Percentiles rank a stretch among this genome's conserved stretches.
Conservation (phyloP, 2,797 vertebrate genomes). For the Pyrocephalus nanus region DNA sequence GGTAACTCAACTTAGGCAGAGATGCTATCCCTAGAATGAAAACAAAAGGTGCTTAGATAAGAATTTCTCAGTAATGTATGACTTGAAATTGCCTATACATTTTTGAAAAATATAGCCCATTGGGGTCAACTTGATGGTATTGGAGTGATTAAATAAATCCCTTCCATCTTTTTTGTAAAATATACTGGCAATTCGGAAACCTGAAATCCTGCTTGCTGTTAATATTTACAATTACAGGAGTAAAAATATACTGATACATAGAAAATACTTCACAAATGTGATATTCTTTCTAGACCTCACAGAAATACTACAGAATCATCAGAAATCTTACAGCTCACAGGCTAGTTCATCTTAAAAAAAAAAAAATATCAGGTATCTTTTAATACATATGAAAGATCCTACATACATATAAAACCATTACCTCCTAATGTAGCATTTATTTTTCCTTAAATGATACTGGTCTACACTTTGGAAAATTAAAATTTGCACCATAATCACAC, state of each 20-base stretch:
- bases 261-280: not conserved
- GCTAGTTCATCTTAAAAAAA: not conserved
- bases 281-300: not conserved
- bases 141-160: not conserved
- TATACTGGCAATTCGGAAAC: not conserved
- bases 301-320: not conserved
- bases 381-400: not conserved
- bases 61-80: not conserved
- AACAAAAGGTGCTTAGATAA: not conserved
- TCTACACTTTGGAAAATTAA: not conserved
- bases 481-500: not conserved
- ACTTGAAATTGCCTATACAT: not conserved
- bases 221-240: not conserved
- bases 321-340: not conserved
- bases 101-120: not conserved
- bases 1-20: not conserved
- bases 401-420: not conserved
- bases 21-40: not conserved
- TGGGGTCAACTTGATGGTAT: not conserved
- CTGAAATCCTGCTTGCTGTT: not conserved
- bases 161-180: not conserved
- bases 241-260: not conserved
- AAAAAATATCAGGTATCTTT: not conserved
- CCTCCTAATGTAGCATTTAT: not conserved
- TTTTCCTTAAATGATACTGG: not conserved